Evolutionary conservation across 2,113 vertebrate genomes (phyloP).

Genomic region (Neopipo cinnamomea): DNA sequence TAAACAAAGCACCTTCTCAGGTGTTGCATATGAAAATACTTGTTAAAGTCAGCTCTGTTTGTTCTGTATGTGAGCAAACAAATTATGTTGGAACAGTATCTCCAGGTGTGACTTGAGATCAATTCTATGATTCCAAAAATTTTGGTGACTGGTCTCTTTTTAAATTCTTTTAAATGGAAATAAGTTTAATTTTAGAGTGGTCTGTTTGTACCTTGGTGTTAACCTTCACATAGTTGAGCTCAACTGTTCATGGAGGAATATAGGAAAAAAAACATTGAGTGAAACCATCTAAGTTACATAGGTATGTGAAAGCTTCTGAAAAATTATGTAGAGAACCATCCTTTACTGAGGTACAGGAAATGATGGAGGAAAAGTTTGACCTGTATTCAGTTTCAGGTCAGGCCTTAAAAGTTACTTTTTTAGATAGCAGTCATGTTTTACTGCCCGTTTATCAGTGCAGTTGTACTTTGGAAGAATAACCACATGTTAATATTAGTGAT

Average conservation of each 20-base stretch:
- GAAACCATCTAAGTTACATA: neutral
- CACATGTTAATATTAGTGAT: neutral
- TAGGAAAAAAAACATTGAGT: fast-evolving
- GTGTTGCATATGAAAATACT: neutral
- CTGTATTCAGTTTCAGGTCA: neutral
- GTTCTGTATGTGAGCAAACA: neutral
- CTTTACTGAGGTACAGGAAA: neutral
- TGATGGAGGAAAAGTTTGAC: neutral
- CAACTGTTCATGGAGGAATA: neutral
- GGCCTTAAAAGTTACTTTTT: neutral
- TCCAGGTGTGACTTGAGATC: neutral
- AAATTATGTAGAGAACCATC: neutral
- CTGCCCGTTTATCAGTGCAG: neutral
- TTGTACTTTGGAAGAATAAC: neutral
- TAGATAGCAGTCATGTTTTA: neutral
- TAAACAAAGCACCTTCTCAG: neutral
- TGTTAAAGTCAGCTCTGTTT: neutral
- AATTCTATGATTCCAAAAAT: neutral
- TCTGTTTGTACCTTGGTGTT: neutral
- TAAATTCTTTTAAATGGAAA: neutral
- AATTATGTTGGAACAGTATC: neutral
- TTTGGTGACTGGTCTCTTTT: neutral
- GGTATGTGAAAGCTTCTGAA: neutral
- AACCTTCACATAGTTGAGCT: neutral
- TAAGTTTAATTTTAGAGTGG: neutral